Conservation (phyloP, 2,888 invertebrate genomes). For the Sphinx pinastri region DNA sequence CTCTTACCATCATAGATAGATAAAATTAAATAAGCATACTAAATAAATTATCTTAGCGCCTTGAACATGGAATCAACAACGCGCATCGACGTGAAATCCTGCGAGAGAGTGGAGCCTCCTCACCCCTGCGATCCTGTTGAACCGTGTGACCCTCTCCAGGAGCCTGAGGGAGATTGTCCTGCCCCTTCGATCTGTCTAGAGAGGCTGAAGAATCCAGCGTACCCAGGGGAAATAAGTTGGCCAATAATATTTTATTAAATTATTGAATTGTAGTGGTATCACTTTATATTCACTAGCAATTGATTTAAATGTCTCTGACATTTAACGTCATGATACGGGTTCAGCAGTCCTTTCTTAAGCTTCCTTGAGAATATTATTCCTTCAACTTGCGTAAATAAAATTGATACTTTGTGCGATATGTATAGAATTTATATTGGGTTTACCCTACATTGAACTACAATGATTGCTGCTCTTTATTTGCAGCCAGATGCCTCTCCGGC, state of each 20-base stretch:
- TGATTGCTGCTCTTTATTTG: slow-evolving; percentile 24
- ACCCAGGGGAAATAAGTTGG: slow-evolving; percentile 41
- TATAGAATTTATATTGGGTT: too few relatives aligned
- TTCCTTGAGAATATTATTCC: not conserved
- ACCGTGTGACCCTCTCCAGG: slow-evolving; percentile 36
- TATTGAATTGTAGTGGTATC: too few relatives aligned
- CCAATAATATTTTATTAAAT: not conserved
- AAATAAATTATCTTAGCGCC: not conserved
- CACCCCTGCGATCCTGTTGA: slow-evolving; percentile 47
- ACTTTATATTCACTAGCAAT: not conserved
- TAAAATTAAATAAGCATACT: too few relatives aligned
- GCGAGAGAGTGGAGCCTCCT: slow-evolving; percentile 34
- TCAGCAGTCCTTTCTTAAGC: too few relatives aligned
- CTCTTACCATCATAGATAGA: too few relatives aligned
- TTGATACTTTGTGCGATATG: too few relatives aligned
- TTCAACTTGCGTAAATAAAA: not conserved
- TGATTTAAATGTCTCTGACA: too few relatives aligned
- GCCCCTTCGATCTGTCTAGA: slow-evolving; percentile 45
- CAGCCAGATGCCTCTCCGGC: slow-evolving; percentile 43
- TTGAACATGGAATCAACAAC: not conserved
- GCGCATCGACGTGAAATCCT: slow-evolving; percentile 43
- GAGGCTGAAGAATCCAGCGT: slow-evolving; percentile 46
- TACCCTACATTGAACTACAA: too few relatives aligned
- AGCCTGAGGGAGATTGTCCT: slow-evolving; percentile 35
- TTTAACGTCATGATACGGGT: too few relatives aligned